Conservation (phyloP, 2,797 vertebrate species). For the Cirrhinus molitorella region DNA sequence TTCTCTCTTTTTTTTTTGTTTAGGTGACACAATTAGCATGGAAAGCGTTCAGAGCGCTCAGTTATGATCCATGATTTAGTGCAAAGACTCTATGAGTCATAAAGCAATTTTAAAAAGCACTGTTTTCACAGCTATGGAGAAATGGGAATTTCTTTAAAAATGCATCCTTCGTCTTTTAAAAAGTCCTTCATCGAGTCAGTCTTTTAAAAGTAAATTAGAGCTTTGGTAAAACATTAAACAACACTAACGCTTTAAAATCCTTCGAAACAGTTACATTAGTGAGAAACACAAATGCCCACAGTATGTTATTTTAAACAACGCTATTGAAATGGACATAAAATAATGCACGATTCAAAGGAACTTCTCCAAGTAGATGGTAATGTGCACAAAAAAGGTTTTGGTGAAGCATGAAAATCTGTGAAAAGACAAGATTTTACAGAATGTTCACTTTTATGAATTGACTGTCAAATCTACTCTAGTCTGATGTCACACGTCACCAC, state of each 20-base stretch:
- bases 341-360: neutral
- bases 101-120: slow-evolving; percentile 33
- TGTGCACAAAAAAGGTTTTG: slow-evolving; percentile 24
- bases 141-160: neutral
- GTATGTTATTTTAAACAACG: slow-evolving; percentile 11
- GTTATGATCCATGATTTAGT: slow-evolving; percentile 54
- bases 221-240: slow-evolving; percentile 52
- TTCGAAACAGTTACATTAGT: neutral
- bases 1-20: slow-evolving; percentile 12
- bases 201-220: slow-evolving; percentile 32
- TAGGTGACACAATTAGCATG: slow-evolving; percentile 35
- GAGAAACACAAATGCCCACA: slow-evolving; percentile 20
- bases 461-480: neutral
- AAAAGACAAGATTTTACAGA: neutral
- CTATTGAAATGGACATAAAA: neutral
- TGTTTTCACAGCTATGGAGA: slow-evolving; percentile 11
- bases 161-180: slow-evolving; percentile 17
- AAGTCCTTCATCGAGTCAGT: slow-evolving; percentile 23
- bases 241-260: slow-evolving; percentile 1
- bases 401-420: slow-evolving; percentile 8
- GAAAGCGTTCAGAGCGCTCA: neutral
- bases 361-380: neutral
- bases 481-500: neutral
- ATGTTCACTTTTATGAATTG: neutral
- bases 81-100: slow-evolving; percentile 51